Base-by-base conservation (phyloP, 2,888 invertebrate species). In the Hypsopygia costalis region DNA sequence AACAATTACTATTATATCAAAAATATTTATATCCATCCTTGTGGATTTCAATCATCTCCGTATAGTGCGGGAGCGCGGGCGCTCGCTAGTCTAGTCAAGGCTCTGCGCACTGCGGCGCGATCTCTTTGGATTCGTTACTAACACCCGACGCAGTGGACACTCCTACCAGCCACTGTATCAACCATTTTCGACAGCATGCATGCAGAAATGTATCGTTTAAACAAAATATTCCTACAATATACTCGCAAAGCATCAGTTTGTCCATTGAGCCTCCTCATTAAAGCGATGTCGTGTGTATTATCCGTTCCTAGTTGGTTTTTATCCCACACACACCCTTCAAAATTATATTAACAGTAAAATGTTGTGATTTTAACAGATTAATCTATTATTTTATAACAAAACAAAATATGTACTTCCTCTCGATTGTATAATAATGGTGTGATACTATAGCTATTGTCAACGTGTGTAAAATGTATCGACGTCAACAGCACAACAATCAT, bases 1-100 rank as follows among this genome's bases (percentile, higher is more conserved):
- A 83, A 82, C 81, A 80, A 81, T 78, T 78, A 79, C 80, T 77
- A 77, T 70, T 72, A 73, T 79, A 81, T 82, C 81, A 81, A 85
- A 80, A 80, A 79, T 75, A 79, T 75, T 74, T 68, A 64, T 67
- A 73, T 69, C 58, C 62, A 69, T 61, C 58, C 49, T 49, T 55
- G 59, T 67, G 64, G 57, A 62, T 58, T 55, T 3, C 16, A 4
- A 54, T 62, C 60, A 57, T 57, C 52, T 66, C 64, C 55, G 47
- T 62, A 55, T 54, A 49, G 43, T 47, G 54, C 43, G 52, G 47
- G 43, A 40, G 35, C 37, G 16, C 43, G 16, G 37, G 34, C 34
- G 36, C 53, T 51, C 47, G 36, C 16, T 4, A 36, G 62, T 63
- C 61, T 56, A 57, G 63, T 65, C 65, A 58, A 61, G 61, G 61